Evolutionary conservation across 2,888 invertebrate species (phyloP), one percentile per base, ranked within the genome.

Genomic region (Amiota communis): DNA sequence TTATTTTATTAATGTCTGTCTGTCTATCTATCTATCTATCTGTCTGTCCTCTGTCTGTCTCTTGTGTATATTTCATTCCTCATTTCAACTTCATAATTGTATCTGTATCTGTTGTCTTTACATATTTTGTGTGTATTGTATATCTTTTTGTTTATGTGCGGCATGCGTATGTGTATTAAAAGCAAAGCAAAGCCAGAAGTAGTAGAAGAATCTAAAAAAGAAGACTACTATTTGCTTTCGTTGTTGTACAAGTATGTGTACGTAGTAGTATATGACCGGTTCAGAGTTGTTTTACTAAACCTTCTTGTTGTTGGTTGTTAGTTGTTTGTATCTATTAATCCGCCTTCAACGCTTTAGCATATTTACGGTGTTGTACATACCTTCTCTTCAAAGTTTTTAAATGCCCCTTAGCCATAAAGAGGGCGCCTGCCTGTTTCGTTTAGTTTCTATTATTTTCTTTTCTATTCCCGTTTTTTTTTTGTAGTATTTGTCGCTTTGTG

Each of bases 241-340:
- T 23, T 23, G 23, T 23, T 23, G 23, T n/a, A n/a, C n/a, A n/a
- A n/a, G n/a, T n/a, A n/a, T n/a, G n/a, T n/a, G n/a, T n/a, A n/a
- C n/a, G 23, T 23, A 36, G 6, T 2, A 36, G 36, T 36, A 36
- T 68, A 53, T 51, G 67, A 51, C 67, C 51, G 51, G 63, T 63
- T 63, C 63, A 63, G 63, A 23, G 12, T 59, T 46, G 36, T 12
- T 36, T 46, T n/a, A n/a, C 63, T 63, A 17, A 17, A 46, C 23
- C 23, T 23, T 46, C 17, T 46, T 65, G 36, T 12, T 75, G 64
- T 59, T 47, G 68, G 48, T 74, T 63, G 6, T 61, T 67, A 23
- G 20, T 47, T 71, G 15, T 74, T 36, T 64, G 71, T 77, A 77
- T 75, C 72, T 77, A 72, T 75, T 49, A 71, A 56, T 70, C 76